Evolutionary conservation across 2,888 invertebrate genomes (phyloP), one percentile per base, ranked within the genome.

Genomic region (Syrphus vitripennis): DNA sequence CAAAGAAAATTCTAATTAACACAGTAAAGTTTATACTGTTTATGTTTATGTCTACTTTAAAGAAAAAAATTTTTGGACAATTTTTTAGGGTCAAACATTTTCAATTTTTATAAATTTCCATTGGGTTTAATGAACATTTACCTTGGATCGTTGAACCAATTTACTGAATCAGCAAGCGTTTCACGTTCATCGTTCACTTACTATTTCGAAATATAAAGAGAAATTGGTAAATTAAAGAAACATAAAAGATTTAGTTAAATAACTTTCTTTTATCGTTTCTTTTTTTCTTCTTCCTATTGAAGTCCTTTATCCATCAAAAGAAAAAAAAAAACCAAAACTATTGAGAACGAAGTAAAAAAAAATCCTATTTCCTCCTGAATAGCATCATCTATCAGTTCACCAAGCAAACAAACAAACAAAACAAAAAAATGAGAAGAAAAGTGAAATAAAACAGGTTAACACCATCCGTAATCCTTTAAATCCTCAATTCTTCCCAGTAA

Each of bases 381-480:
- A 29, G 42, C 63, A 63, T 26, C 75, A 67, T 34, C 16, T 57
- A 57, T 59, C 67, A 37, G 48, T 67, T 59, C 37, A 50, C 53
- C 63, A 75, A 63, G n/a, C n/a, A n/a, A n/a, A n/a, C n/a, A n/a
- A n/a, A n/a, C n/a, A n/a, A n/a, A n/a, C n/a, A n/a, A n/a, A n/a
- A n/a, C n/a, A n/a, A n/a, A n/a, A n/a, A n/a, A n/a, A n/a, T n/a
- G n/a, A 75, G 40, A 16, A 48, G 3, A 59, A 48, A 61, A 34
- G 42, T 14, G n/a, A 75, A 65, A 31, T 21, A n/a, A 31, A 72
- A 45, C 61, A 71, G 55, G 63, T 65, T 65, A 65, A 71, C 63
- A 79, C 55, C 67, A 31, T 72, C 50, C 37, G 31, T 59, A 74
- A 74, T 67, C 80, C 42, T 37, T 53, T n/a, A 61, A 59, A 67